Conservation (phyloP, 2,113 vertebrate species). For the Spilogale gracilis region DNA sequence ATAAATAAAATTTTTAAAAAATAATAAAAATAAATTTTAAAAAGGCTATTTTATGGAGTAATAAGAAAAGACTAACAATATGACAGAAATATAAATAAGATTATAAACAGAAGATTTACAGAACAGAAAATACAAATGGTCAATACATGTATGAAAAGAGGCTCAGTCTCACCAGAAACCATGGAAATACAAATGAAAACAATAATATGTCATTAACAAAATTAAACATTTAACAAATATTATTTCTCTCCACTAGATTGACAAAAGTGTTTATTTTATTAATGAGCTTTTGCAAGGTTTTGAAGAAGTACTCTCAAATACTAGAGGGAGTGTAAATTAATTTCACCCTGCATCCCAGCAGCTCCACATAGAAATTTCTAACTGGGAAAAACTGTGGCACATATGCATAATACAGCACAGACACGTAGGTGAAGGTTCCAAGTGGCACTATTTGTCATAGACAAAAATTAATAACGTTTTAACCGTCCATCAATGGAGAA, state of each 20-base stretch:
- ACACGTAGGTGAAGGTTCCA: neutral
- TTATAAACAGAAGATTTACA: neutral
- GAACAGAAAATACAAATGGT: conserved; percentile 8
- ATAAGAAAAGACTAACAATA: neutral
- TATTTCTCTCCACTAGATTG: neutral
- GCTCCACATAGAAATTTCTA: neutral
- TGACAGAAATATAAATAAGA: neutral
- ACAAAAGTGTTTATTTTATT: neutral
- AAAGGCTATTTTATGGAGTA: neutral
- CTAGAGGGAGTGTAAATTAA: neutral
- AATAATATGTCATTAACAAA: neutral
- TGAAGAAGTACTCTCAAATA: conserved; percentile 6
- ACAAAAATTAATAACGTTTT: neutral
- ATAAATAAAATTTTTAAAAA: neutral
- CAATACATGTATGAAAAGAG: neutral
- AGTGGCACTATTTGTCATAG: neutral
- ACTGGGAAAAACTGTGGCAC: neutral
- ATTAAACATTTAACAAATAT: neutral
- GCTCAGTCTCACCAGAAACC: neutral
- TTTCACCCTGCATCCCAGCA: neutral
- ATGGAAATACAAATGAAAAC: conserved; percentile 33
- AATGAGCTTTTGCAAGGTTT: neutral
- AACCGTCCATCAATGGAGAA: neutral
- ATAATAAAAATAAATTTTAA: neutral
- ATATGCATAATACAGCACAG: neutral